These are phyloP conservation scores for Tragelaphus imberbis DNA, from an alignment of 2,113 vertebrate species.

Conservation along the genomic window DNA sequence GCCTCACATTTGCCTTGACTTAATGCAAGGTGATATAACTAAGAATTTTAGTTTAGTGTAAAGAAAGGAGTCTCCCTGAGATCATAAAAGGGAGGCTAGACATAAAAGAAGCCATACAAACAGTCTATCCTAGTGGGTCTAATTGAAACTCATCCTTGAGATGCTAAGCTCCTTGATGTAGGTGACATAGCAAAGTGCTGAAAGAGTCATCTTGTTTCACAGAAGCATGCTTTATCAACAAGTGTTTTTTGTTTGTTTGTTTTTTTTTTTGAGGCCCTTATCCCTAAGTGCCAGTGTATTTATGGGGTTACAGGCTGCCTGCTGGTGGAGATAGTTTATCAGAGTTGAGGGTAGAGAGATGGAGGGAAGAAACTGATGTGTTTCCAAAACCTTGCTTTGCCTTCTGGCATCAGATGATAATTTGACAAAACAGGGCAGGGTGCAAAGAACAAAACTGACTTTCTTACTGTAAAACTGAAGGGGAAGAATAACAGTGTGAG, in stretches of 20 bases:
- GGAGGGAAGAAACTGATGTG: not conserved
- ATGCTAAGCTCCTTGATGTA: not conserved
- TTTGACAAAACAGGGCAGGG: not conserved
- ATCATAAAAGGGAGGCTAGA: not conserved
- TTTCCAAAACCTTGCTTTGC: not conserved
- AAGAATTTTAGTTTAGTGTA: not conserved
- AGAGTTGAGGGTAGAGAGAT: not conserved
- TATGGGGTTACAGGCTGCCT: not conserved
- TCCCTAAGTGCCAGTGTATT: not conserved
- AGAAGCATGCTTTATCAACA: slow-evolving; percentile 1
- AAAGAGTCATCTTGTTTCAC: not conserved
- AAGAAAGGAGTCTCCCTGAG: not conserved
- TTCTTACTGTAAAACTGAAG: not conserved
- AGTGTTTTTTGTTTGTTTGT: not conserved
- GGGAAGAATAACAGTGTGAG: not conserved
- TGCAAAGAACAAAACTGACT: not conserved
- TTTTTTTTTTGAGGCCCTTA: not conserved
- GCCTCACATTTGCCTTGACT: not conserved
- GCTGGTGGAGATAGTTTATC: not conserved
- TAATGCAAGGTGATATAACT: not conserved
- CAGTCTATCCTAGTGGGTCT: not conserved
- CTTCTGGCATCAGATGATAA: not conserved
- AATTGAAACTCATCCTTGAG: not conserved
- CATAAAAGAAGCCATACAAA: not conserved
- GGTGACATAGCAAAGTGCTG: not conserved